Evolutionary conservation across 1,140 invertebrate species (phyloP), one percentile per base, ranked within the genome.

Genomic region (Trichoplusia ni): DNA sequence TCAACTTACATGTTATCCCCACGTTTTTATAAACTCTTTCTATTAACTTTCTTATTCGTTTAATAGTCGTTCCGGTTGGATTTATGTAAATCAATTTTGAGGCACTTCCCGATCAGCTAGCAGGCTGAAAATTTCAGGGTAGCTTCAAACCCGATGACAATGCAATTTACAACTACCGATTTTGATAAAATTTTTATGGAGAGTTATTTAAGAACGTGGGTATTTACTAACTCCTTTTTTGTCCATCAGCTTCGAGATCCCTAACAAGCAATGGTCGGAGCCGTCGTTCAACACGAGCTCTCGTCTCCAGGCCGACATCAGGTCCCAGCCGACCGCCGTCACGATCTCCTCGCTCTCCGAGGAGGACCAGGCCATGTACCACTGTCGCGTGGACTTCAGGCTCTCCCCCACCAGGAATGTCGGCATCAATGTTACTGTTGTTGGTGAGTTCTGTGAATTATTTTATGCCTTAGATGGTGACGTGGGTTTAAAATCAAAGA

Each of bases 331-430:
- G 2, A 92, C 93, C 1, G 82, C 90, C 33, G 82, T 95, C 14
- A 88, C 90, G 19, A 86, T 95, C 38, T 82, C 92, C 42, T 84
- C 91, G 14, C 83, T 94, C 5, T 91, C 88, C 38, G 89, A 91
- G n/a, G 89, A 85, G 5, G 94, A 96, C 73, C 92, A 93, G 53
- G 95, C 93, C 0, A 73, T 95, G 8, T 96, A 95, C 78, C 92
- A 94, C 59, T 96, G 95, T 77, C 86, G 95, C 21, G 94, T 96
- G 1, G 95, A 96, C 84, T 96, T 95, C 82, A 85, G 91, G 31
- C 91, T 93, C 25, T 94, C 94, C 4, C 94, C 94, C 0, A 95
- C 95, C 0, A 92, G 93, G 75, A 95, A 95, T 79, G 92, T 93
- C 47, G 93, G 94, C 33, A 93, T 96, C 71, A 95, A 95, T 82